Percentiles rank a stretch among this genome's conserved stretches.
Evolutionary conservation across 2,888 invertebrate genomes (phyloP).

Genomic region (Philhelius pedissequus): DNA sequence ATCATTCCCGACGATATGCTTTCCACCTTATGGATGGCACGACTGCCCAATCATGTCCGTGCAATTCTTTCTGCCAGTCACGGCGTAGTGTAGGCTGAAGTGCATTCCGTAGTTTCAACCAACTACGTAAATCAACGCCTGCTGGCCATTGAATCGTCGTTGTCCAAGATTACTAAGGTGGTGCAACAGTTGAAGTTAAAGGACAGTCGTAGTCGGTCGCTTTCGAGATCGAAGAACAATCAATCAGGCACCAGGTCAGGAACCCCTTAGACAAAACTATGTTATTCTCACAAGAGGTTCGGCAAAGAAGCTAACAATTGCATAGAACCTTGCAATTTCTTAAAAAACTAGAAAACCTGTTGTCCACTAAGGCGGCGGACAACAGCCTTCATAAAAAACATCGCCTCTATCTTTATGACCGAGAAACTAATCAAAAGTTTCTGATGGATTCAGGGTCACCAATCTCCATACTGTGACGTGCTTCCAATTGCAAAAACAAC

Average conservation of each 20-base stretch:
- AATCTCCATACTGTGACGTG: neutral
- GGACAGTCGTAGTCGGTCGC: too few species aligned
- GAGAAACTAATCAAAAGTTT: neutral
- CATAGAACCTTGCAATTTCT: too few species aligned
- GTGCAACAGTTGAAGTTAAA: too few species aligned
- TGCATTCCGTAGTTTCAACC: too few species aligned
- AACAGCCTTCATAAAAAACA: neutral
- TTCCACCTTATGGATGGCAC: conserved; percentile 18
- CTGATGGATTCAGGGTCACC: neutral
- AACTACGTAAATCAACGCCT: too few species aligned
- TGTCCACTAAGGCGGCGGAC: neutral
- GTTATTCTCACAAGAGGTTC: neutral
- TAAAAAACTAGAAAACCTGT: neutral
- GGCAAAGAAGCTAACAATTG: neutral
- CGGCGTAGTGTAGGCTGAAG: too few species aligned
- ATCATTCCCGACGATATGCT: conserved; percentile 18
- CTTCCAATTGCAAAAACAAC: neutral
- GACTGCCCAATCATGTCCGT: conserved; percentile 3
- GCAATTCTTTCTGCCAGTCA: neutral
- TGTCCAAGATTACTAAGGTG: too few species aligned
- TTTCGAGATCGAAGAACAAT: too few species aligned
- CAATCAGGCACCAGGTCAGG: too few species aligned
- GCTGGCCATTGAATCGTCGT: too few species aligned
- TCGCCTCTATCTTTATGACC: neutral
- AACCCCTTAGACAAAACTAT: neutral